A percentile compares a stretch with the other conserved stretches of the same genome.
These are phyloP conservation scores for Glyptemys insculpta DNA, from an alignment of 2,797 vertebrate genomes.

Conservation along the genomic window DNA sequence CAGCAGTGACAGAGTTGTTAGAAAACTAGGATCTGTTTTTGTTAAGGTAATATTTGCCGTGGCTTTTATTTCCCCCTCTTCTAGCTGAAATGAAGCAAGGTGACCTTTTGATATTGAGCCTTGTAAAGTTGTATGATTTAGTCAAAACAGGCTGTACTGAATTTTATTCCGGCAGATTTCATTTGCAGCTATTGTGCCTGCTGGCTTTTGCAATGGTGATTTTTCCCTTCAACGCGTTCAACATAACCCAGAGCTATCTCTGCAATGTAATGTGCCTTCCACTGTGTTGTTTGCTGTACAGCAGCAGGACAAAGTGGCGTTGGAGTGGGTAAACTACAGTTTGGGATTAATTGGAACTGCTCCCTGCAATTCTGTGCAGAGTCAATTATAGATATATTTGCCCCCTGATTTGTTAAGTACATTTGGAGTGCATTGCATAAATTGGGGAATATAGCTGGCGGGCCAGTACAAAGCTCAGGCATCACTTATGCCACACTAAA, in stretches of 20 bases:
- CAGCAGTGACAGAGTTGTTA: not conserved
- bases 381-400: not conserved
- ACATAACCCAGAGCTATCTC: conserved; percentile 16
- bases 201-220: not conserved
- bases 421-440: not conserved
- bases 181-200: not conserved
- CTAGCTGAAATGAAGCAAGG: not conserved
- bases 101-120: not conserved
- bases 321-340: not conserved
- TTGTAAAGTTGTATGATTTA: not conserved
- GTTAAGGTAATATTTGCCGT: not conserved
- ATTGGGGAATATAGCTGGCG: not conserved
- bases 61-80: conserved; percentile 26
- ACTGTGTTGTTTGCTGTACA: not conserved
- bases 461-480: not conserved
- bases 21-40: conserved; percentile 7
- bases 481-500: not conserved
- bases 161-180: not conserved
- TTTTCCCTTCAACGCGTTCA: not conserved
- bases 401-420: not conserved
- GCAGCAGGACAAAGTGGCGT: not conserved
- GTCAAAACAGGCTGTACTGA: conserved; percentile 3
- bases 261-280: not conserved
- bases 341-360: not conserved
- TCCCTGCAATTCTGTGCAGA: not conserved